Conservation (phyloP, 1,140 invertebrate species). For the Cheumatopsyche charites region DNA sequence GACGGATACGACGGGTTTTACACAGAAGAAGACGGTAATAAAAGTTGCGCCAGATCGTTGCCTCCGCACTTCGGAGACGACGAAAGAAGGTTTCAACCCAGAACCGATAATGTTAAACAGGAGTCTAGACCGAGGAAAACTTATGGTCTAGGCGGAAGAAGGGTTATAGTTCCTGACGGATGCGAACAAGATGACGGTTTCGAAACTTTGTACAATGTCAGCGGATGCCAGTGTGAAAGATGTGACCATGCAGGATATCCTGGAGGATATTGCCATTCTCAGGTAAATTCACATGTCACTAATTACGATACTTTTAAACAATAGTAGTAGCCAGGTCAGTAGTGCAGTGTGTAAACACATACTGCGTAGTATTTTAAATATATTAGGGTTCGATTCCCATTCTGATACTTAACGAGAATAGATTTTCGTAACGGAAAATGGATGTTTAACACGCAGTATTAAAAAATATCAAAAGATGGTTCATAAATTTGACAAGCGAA, state of each 20-base stretch:
- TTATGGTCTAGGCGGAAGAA: conserved; percentile 39
- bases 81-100: conserved; percentile 25
- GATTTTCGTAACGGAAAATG: too few species aligned
- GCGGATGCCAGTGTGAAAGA: conserved; percentile 45
- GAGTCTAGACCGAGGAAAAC: conserved; percentile 44
- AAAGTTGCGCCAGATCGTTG: conserved; percentile 42
- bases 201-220: conserved; percentile 45
- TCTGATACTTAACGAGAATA: too few species aligned
- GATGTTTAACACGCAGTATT: too few species aligned
- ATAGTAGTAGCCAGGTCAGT: too few species aligned
- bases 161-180: conserved; percentile 46
- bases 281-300: too few species aligned
- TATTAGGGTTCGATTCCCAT: too few species aligned
- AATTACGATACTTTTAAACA: too few species aligned
- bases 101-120: background rate
- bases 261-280: conserved; percentile 46
- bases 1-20: conserved; percentile 38
- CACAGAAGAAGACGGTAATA: conserved; percentile 30
- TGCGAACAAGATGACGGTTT: conserved; percentile 45
- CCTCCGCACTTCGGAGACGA: conserved; percentile 46
- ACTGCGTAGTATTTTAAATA: too few species aligned
- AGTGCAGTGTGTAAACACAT: too few species aligned
- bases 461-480: too few species aligned
- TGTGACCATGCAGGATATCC: conserved; percentile 46
- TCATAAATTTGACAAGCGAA: too few species aligned